Evolutionary conservation across 2,113 vertebrate species (phyloP).

Genomic region (Thomomys bottae): DNA sequence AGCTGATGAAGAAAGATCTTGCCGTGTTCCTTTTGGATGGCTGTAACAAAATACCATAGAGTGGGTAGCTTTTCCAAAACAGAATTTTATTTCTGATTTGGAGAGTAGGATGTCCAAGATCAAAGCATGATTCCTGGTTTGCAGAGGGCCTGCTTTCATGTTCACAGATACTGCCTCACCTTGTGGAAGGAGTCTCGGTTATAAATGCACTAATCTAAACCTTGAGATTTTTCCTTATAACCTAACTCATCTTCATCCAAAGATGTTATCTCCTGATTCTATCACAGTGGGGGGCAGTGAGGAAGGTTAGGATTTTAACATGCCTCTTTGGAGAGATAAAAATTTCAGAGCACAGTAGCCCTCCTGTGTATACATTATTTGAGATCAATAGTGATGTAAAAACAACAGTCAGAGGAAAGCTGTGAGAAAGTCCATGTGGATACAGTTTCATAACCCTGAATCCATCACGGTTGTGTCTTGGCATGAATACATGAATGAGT

Average conservation of each 20-base stretch:
- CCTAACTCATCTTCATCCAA: too few species aligned
- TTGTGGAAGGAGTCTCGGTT: background rate
- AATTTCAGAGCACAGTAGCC: background rate
- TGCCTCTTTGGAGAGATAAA: background rate
- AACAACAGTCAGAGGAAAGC: background rate
- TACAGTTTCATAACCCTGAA: background rate
- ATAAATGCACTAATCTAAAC: background rate
- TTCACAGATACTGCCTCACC: background rate
- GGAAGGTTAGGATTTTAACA: background rate
- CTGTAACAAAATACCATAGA: background rate
- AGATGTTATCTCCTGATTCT: background rate
- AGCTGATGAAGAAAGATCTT: background rate
- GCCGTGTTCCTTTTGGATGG: too few species aligned
- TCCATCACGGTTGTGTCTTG: background rate
- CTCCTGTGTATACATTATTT: background rate
- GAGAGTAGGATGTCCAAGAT: background rate
- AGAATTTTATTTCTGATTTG: background rate
- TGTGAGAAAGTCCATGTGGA: background rate
- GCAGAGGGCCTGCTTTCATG: background rate
- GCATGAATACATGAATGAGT: background rate
- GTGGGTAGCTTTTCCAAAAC: background rate
- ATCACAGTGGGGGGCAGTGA: too few species aligned
- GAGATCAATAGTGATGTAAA: background rate
- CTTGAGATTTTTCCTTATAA: too few species aligned
- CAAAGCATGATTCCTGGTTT: background rate